A percentile compares a stretch with the other conserved stretches of the same genome.
phyloP scores from a whole-genome alignment of 2,888 invertebrate genomes.

The Melieria omissa region DNA sequence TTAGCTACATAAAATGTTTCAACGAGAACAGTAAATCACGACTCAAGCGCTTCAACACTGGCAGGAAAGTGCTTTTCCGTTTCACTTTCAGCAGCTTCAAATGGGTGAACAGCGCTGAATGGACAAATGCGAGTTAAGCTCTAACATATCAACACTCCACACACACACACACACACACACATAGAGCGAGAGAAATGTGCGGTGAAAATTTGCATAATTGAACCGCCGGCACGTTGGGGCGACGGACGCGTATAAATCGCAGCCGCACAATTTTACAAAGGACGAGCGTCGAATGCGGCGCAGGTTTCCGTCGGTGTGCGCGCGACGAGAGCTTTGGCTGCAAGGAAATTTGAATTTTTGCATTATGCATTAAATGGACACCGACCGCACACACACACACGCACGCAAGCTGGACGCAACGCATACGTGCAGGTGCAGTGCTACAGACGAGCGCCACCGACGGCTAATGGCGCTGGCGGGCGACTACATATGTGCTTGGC shows the following conservation, averaged over 20 bases:
- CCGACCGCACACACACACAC: neutral
- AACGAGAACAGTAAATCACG: too few species aligned
- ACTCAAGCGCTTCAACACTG: neutral
- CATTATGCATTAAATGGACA: neutral
- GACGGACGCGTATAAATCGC: neutral
- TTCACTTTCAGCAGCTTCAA: constrained; percentile 18
- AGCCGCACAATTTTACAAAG: neutral
- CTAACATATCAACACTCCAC: neutral
- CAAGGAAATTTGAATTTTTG: neutral
- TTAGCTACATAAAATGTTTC: too few species aligned
- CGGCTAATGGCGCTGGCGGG: neutral
- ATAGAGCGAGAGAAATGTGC: neutral
- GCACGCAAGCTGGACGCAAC: neutral
- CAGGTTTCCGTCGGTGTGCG: constrained; percentile 14
- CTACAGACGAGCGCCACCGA: too few species aligned
- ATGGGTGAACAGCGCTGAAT: neutral
- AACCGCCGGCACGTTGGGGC: constrained; percentile 24
- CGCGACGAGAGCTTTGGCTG: neutral
- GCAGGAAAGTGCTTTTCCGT: constrained; percentile 11
- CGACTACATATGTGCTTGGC: neutral
- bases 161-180: neutral
- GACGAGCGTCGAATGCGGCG: too few species aligned
- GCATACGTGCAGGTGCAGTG: too few species aligned
- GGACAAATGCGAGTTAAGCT: neutral
- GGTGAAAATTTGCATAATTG: constrained; percentile 31